These are phyloP conservation scores for Dryocosmus kuriphilus DNA, from an alignment of 2,888 invertebrate species.

Conservation along the genomic window DNA sequence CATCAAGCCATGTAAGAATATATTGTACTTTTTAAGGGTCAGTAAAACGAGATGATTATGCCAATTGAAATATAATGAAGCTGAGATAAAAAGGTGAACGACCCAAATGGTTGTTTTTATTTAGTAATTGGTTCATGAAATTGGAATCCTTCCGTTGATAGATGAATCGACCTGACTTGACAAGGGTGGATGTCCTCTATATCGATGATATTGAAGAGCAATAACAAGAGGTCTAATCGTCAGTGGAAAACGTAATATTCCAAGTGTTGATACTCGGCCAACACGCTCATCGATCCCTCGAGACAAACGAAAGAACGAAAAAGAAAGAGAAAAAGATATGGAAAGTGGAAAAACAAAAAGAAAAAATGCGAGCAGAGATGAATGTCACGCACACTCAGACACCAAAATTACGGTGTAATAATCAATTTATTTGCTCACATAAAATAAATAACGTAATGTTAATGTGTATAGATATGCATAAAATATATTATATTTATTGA, in stretches of 20 bases:
- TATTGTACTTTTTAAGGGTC: not conserved
- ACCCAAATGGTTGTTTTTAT: conserved; percentile 22
- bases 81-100: not conserved
- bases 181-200: conserved; percentile 28
- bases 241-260: conserved; percentile 20
- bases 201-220: conserved; percentile 34
- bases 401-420: conserved; percentile 64
- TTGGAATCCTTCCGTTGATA: conserved; percentile 33
- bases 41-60: not conserved
- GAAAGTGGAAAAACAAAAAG: conserved; percentile 3
- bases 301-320: conserved; percentile 36
- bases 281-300: conserved; percentile 42
- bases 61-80: not conserved
- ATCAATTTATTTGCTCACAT: conserved; percentile 76
- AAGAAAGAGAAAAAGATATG: conserved; percentile 7
- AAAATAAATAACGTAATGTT: conserved; percentile 70
- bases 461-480: conserved; percentile 69
- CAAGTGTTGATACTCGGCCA: conserved; percentile 32
- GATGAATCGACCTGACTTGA: conserved; percentile 26
- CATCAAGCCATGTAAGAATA: not conserved
- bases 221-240: conserved; percentile 31
- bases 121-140: conserved; percentile 31
- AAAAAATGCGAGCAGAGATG: conserved; percentile 11
- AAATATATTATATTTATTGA: conserved; percentile 42
- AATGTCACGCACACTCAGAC: conserved; percentile 37